A percentile compares a stretch with the other conserved stretches of the same genome.
Evolutionary conservation across 2,888 invertebrate genomes (phyloP).

Genomic region (Napeogenes sylphis): DNA sequence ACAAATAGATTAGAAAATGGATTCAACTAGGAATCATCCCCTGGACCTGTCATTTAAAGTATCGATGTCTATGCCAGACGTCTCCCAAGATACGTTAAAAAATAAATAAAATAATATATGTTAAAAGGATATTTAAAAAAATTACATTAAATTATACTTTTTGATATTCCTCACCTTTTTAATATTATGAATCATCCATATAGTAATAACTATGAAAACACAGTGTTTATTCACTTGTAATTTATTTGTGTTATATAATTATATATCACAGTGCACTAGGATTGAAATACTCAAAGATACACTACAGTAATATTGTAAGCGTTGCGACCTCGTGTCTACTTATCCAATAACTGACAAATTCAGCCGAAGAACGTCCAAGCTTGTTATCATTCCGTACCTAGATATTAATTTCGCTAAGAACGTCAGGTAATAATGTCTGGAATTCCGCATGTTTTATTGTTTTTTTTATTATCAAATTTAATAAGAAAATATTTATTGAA

Average conservation of each 20-base stretch:
- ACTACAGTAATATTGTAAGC: conserved; percentile 17
- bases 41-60: no score
- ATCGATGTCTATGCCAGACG: no score
- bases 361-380: not conserved
- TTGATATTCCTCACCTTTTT: no score
- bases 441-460: not conserved
- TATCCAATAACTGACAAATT: conserved; percentile 21
- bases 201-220: not conserved
- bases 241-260: not conserved
- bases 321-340: conserved; percentile 14
- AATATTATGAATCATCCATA: not conserved
- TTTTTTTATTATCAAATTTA: no score
- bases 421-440: conserved; percentile 11
- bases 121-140: no score
- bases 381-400: conserved; percentile 26
- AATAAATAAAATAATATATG: no score
- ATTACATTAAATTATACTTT: no score
- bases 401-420: conserved; percentile 26
- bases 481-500: not conserved
- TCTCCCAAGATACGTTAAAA: no score
- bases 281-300: not conserved
- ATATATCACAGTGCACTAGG: no score
- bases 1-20: no score
- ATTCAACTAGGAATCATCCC: no score
- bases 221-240: conserved; percentile 2